Conservation (phyloP, 2,888 invertebrate genomes). For the Drosophila antonietae region DNA sequence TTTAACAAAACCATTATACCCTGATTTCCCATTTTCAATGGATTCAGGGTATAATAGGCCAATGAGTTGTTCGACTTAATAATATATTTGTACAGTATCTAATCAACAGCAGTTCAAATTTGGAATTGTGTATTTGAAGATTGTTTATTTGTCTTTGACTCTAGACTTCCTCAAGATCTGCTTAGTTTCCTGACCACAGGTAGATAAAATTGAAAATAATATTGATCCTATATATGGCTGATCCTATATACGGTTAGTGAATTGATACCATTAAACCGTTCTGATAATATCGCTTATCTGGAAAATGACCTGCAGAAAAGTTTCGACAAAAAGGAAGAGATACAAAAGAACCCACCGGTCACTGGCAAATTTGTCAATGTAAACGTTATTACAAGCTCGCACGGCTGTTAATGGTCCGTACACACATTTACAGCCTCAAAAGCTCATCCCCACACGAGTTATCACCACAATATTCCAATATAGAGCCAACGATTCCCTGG, state of each 20-base stretch:
- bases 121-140: background rate
- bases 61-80: background rate
- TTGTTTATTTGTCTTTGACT: background rate
- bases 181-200: background rate
- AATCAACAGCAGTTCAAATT: background rate
- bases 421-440: constrained; percentile 16
- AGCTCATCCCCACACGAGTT: constrained; percentile 27
- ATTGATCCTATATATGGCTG: background rate
- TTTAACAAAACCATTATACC: too few relatives aligned
- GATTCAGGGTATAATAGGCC: background rate
- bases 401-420: constrained; percentile 61
- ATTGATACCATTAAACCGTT: constrained; percentile 1
- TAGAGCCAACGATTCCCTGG: constrained; percentile 23
- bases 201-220: background rate
- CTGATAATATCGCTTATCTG: constrained; percentile 11
- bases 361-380: constrained; percentile 70
- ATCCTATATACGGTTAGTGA: background rate
- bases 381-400: constrained; percentile 69
- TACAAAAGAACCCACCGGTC: constrained; percentile 35
- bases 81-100: background rate
- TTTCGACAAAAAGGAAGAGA: constrained; percentile 12
- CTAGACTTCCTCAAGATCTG: background rate
- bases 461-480: constrained; percentile 37
- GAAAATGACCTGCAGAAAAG: constrained; percentile 33
- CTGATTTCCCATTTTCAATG: too few relatives aligned